A percentile compares a stretch with the other conserved stretches of the same genome.
phyloP scores from a whole-genome alignment of 92 coral and sea anemone genomes.

The Porites rus region DNA sequence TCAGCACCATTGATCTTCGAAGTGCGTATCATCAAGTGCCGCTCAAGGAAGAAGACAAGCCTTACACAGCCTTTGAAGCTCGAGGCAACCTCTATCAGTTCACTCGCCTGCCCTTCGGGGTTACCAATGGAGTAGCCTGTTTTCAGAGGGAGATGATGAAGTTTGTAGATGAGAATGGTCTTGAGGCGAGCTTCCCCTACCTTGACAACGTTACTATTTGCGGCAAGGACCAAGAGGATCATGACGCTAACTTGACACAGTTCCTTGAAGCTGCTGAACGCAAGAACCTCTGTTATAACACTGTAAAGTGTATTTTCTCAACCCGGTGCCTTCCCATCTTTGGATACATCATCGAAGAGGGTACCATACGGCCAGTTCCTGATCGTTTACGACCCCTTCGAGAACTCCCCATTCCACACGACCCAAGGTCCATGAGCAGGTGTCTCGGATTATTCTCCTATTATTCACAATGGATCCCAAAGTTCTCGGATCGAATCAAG shows the following conservation, averaged over 20 bases:
- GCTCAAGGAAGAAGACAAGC: neutral
- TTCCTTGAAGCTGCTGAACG: slow-evolving; percentile 64
- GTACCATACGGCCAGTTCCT: too few relatives aligned
- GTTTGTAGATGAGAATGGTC: slow-evolving; percentile 47
- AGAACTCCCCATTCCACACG: too few relatives aligned
- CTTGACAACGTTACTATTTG: slow-evolving; percentile 52
- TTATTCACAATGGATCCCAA: too few relatives aligned
- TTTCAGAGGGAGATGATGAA: slow-evolving; percentile 60
- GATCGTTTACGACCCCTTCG: too few relatives aligned
- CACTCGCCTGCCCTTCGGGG: slow-evolving; percentile 50
- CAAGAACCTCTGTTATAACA: slow-evolving; percentile 20
- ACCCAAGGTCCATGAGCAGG: too few relatives aligned
- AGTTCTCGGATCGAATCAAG: too few relatives aligned
- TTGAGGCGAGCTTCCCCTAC: slow-evolving; percentile 28
- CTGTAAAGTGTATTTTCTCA: too few relatives aligned
- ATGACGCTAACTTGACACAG: slow-evolving; percentile 50
- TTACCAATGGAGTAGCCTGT: slow-evolving; percentile 55
- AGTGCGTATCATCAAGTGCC: too few relatives aligned
- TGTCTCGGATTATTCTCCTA: too few relatives aligned
- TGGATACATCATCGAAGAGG: neutral
- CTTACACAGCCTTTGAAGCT: slow-evolving; percentile 33
- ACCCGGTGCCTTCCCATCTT: too few relatives aligned
- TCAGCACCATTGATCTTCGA: too few relatives aligned
- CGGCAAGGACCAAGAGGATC: slow-evolving; percentile 69
- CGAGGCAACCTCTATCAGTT: slow-evolving; percentile 48